Evolutionary conservation across 2,797 vertebrate genomes (phyloP), one percentile per base, ranked within the genome.

Genomic region (Novumbra hubbsi): DNA sequence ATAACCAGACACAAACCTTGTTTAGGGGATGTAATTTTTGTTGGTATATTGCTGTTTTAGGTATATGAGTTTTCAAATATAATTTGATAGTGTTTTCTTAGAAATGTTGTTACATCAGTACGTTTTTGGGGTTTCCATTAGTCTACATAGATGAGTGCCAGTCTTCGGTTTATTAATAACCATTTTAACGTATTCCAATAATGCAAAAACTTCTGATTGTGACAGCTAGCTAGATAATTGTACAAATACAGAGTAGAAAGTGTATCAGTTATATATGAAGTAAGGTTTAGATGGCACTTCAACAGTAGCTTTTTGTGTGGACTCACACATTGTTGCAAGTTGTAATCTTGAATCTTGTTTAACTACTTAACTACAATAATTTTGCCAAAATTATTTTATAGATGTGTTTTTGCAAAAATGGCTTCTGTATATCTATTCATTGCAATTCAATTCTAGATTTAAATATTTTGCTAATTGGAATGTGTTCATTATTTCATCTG

Each of bases 141-240:
- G 34, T 52, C 32, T 74, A 68, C 74, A 72, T 74, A 63, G 15
- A 48, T 34, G 32, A 73, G 57, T 5, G 65, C 63, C 27, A 55
- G 67, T 57, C 64, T 78, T 70, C 49, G 66, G 72, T 17, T 52
- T 45, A 57, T 72, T 68, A 62, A 70, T 60, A 1, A 68, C 11
- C 15, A n/a, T 78, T 28, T 34, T 32, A 30, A 2, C 7, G 0
- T n/a, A 55, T 21, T 19, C 7, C n/a, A 21, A 55, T 21, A 1
- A 55, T 55, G 7, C n/a, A 7, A 14, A 9, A 21, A 55, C 0
- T n/a, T 6, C 52, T n/a, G 21, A 49, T 9, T 55, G n/a, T 55
- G 19, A 55, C 52, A 55, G 52, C 52, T 55, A 21, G 52, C 52
- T 55, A 8, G 52, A 55, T 55, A 55, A 21, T 2, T 3, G 52